phyloP scores from a whole-genome alignment of 2,888 invertebrate genomes.

The Hirtodrosophila confusa region DNA sequence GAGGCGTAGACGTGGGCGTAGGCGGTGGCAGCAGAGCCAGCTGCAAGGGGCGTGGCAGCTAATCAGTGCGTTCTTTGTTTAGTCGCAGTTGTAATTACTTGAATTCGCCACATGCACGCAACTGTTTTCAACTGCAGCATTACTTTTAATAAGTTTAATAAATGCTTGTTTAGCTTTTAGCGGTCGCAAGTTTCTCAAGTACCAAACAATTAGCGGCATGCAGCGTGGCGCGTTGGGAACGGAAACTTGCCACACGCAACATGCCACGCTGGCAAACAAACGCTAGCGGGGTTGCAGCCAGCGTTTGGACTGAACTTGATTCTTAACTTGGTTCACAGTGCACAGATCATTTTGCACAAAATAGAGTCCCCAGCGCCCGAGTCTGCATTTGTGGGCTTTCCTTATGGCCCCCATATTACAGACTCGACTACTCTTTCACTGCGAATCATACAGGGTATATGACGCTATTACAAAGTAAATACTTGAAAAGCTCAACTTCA shows the following conservation, averaged over 20 bases:
- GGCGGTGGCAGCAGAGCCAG: neutral
- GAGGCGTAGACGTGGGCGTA: neutral
- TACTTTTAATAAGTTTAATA: conserved; percentile 73
- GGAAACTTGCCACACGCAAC: conserved; percentile 67
- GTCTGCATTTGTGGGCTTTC: conserved; percentile 71
- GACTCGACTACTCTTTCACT: conserved; percentile 24
- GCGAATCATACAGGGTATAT: conserved; percentile 13
- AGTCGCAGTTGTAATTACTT: conserved; percentile 34
- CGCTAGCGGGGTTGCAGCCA: conserved; percentile 11
- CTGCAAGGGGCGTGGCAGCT: conserved; percentile 46
- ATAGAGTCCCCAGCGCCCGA: neutral
- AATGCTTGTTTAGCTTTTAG: conserved; percentile 73
- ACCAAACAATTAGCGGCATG: conserved; percentile 72
- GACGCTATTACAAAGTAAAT: neutral
- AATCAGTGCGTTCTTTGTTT: conserved; percentile 72
- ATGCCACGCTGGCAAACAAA: conserved; percentile 7
- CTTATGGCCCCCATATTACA: conserved; percentile 7
- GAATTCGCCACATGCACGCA: conserved; percentile 46
- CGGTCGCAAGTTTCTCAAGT: conserved; percentile 74
- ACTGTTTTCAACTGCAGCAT: conserved; percentile 28
- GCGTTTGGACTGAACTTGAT: conserved; percentile 25
- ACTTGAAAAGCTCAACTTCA: too few relatives aligned
- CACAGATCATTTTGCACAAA: conserved; percentile 37
- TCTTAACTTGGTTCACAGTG: conserved; percentile 38
- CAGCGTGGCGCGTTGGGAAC: conserved; percentile 65